phyloP scores from a whole-genome alignment of 2,888 invertebrate genomes.

The Argynnis bischoffii region DNA sequence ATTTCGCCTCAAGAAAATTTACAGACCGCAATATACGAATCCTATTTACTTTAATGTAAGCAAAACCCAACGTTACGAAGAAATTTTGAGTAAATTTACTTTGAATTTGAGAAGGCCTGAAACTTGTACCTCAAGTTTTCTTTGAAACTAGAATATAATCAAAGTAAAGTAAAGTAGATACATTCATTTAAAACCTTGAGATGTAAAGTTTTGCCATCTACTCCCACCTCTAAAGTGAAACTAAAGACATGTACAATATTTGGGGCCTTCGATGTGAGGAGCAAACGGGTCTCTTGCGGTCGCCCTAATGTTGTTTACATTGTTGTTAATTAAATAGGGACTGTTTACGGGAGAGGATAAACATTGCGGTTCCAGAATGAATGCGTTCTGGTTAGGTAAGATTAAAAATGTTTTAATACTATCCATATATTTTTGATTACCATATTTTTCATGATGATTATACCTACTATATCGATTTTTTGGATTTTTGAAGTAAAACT shows the following conservation, averaged over 20 bases:
- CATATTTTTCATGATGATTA: background rate
- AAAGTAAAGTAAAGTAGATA: slow-evolving; percentile 12
- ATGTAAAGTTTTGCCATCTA: slow-evolving; percentile 13
- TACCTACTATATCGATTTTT: no score
- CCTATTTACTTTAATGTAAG: slow-evolving; percentile 1
- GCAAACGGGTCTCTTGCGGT: slow-evolving; percentile 48
- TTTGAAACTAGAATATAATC: slow-evolving; percentile 15
- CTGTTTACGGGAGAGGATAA: slow-evolving; percentile 38
- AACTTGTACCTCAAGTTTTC: background rate
- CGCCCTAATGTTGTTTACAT: slow-evolving; percentile 67
- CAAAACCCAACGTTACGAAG: background rate
- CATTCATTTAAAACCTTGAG: slow-evolving; percentile 17
- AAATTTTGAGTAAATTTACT: slow-evolving; percentile 4
- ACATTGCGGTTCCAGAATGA: slow-evolving; percentile 22
- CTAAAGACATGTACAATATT: slow-evolving; percentile 21
- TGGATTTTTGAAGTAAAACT: no score
- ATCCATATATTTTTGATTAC: background rate
- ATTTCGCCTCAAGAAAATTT: no score
- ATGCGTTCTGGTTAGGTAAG: slow-evolving; percentile 17
- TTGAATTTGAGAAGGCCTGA: background rate
- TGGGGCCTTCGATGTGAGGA: slow-evolving; percentile 15
- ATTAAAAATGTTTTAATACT: background rate
- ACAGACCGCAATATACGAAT: no score
- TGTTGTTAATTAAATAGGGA: slow-evolving; percentile 63
- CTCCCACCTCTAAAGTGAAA: slow-evolving; percentile 22